Conservation (phyloP, 2,113 vertebrate genomes). For the Mormyrus iriodes region DNA sequence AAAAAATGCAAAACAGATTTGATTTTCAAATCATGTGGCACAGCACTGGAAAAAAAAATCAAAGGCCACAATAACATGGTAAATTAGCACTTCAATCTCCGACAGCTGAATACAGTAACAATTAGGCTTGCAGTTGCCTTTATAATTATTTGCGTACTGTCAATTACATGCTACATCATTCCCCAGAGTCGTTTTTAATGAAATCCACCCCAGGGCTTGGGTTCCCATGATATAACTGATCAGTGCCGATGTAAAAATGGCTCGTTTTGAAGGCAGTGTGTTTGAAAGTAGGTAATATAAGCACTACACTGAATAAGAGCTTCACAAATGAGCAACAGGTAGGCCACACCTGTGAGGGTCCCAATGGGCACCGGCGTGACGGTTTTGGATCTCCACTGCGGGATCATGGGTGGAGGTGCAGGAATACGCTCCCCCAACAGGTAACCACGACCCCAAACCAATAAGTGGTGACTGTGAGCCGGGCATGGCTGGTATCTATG, state of each 20-base stretch:
- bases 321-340: not conserved
- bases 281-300: not conserved
- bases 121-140: not conserved
- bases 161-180: not conserved
- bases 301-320: not conserved
- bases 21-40: not conserved
- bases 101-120: not conserved
- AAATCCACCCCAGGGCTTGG: not conserved
- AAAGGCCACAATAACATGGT: not conserved
- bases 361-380: not conserved
- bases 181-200: slow-evolving; percentile 12
- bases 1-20: not conserved
- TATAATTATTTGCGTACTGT: not conserved
- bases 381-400: not conserved
- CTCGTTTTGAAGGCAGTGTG: not conserved
- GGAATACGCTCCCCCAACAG: not conserved
- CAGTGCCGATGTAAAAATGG: not conserved
- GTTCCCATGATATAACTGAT: slow-evolving; percentile 12
- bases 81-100: slow-evolving; percentile 6
- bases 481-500: not conserved
- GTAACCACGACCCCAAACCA: not conserved
- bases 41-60: not conserved
- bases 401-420: not conserved
- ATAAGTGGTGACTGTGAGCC: not conserved
- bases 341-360: not conserved